Conservation (phyloP, 2,888 invertebrate species). For the Coelopa pilipes region DNA sequence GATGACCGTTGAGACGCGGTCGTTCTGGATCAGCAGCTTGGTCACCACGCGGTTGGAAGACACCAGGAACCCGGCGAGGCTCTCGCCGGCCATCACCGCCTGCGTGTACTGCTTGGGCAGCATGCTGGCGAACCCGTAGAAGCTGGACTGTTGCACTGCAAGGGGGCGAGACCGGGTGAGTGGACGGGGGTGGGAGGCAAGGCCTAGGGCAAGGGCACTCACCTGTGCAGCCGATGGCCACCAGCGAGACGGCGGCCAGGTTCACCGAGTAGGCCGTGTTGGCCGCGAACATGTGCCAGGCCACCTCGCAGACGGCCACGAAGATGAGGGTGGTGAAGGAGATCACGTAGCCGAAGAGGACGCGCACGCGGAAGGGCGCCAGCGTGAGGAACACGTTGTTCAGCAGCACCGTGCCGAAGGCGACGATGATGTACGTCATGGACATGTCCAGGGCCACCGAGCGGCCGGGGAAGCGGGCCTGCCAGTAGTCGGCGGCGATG, state of each 20-base stretch:
- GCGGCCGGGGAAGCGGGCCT: slow-evolving; percentile 82
- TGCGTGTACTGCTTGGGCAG: slow-evolving; percentile 88
- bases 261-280: slow-evolving; percentile 86
- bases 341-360: slow-evolving; percentile 86
- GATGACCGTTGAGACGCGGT: slow-evolving; percentile 84
- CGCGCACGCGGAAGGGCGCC: slow-evolving; percentile 83
- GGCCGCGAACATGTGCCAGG: slow-evolving; percentile 83
- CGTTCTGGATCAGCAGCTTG: slow-evolving; percentile 80
- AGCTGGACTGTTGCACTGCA: slow-evolving; percentile 89
- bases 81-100: slow-evolving; percentile 95
- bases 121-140: slow-evolving; percentile 94
- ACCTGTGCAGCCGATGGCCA: slow-evolving; percentile 85
- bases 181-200: background rate
- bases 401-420: slow-evolving; percentile 85
- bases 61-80: slow-evolving; percentile 85
- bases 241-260: slow-evolving; percentile 83
- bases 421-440: slow-evolving; percentile 89
- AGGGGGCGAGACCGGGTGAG: background rate
- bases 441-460: slow-evolving; percentile 94
- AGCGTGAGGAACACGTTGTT: slow-evolving; percentile 88
- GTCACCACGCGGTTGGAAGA: slow-evolving; percentile 86
- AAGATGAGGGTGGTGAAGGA: slow-evolving; percentile 84
- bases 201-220: slow-evolving; percentile 19
- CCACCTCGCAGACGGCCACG: slow-evolving; percentile 87
- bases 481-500: slow-evolving; percentile 93